Evolutionary conservation across 2,113 vertebrate species (phyloP).

Genomic region (Equus przewalskii): DNA sequence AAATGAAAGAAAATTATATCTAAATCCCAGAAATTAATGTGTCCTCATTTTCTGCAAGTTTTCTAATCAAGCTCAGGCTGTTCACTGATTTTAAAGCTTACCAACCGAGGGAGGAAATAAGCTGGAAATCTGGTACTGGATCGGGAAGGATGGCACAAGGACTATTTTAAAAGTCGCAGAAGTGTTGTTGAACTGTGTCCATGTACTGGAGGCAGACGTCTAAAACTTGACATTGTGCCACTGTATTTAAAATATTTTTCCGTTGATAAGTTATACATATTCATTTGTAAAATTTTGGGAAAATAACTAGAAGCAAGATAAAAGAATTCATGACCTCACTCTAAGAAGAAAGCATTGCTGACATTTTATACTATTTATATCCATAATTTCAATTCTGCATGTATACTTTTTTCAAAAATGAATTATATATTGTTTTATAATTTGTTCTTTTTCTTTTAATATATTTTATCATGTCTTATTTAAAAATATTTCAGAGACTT

Average conservation of each 20-base stretch:
- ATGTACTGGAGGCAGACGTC: background rate
- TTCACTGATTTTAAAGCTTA: constrained; percentile 3
- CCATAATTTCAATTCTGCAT: constrained; percentile 39
- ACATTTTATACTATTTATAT: background rate
- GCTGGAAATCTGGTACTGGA: background rate
- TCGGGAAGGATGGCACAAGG: background rate
- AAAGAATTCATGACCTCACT: background rate
- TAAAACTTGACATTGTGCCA: background rate
- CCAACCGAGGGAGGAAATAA: background rate
- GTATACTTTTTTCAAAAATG: background rate
- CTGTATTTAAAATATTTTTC: constrained; percentile 17
- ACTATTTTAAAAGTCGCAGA: constrained; percentile 28
- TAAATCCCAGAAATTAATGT: background rate
- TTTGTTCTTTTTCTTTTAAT: constrained; percentile 36
- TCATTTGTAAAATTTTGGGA: background rate
- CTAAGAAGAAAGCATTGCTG: background rate
- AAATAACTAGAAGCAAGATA: background rate
- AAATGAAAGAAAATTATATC: background rate
- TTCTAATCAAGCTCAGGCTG: background rate
- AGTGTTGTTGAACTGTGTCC: background rate
- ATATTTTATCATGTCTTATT: background rate
- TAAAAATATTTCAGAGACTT: constrained; percentile 13
- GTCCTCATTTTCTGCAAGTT: background rate
- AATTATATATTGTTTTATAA: background rate
- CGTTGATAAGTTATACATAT: background rate